Evolutionary conservation across 2,888 invertebrate genomes (phyloP).

Genomic region (Allophyes oxyacanthae): DNA sequence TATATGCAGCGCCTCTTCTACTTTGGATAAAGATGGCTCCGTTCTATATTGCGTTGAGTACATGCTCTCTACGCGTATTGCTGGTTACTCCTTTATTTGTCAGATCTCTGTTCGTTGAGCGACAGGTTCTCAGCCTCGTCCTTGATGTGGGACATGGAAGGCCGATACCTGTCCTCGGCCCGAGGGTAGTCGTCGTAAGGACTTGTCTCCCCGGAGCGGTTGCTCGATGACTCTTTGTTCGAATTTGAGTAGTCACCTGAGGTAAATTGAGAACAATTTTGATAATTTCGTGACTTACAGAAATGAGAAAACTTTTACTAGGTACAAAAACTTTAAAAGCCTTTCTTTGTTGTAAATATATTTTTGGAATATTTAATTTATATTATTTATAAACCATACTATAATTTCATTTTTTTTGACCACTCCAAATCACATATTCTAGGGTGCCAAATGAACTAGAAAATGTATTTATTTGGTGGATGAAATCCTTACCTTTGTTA

Average conservation of each 20-base stretch:
- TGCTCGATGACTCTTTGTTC: conserved; percentile 81
- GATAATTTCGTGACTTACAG: no score
- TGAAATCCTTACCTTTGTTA: conserved; percentile 76
- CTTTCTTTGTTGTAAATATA: no score
- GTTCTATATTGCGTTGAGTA: background rate
- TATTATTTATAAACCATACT: no score
- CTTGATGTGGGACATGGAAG: conserved; percentile 82
- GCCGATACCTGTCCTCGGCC: conserved; percentile 80
- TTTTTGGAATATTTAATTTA: no score
- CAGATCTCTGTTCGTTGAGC: conserved; percentile 86
- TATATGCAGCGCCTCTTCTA: no score
- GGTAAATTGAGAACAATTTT: conserved; percentile 1
- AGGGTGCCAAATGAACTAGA: no score
- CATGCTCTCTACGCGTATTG: background rate
- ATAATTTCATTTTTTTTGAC: no score
- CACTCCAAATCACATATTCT: no score
- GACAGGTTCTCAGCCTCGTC: conserved; percentile 88
- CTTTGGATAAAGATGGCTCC: background rate
- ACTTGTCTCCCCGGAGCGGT: conserved; percentile 82
- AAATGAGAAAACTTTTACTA: no score
- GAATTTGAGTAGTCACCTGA: conserved; percentile 77
- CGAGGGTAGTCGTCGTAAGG: conserved; percentile 85
- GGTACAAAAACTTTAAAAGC: no score
- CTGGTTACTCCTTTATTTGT: conserved; percentile 71
- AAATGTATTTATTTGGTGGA: no score